Evolutionary conservation across 2,888 invertebrate species (phyloP), one percentile per base, ranked within the genome.

Genomic region (Drosophila seclusa): DNA sequence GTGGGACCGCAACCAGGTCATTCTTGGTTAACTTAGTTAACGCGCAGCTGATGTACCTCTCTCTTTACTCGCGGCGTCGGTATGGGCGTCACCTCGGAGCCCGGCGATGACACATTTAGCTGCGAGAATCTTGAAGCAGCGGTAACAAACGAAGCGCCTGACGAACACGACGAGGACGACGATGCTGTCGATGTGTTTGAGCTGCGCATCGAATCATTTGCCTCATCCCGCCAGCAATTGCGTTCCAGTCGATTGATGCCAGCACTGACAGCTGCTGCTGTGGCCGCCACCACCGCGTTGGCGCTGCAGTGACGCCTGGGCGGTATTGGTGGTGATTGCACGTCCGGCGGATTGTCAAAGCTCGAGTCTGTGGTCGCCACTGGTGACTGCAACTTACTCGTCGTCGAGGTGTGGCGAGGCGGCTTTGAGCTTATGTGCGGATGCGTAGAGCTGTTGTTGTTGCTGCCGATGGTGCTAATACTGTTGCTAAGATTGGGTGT

Each of bases 301-400:
- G 76, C 62, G 65, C 87, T 82, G 50, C 87, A 84, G 73, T 81
- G 90, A 42, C 88, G 86, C 29, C 92, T 81, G 34, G 92, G 92
- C 21, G 93, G 93, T 58, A 93, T 90, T 7, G 93, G 93, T 21
- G 93, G 93, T 52, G 93, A 92, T 54, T 91, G 90, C 82, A 93
- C 89, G 72, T 93, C 92, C 40, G 93, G 93, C 32, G 93, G 93
- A 68, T 77, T 89, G 75, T 93, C 93, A 78, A 92, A 93, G 49
- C 82, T 83, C 13, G 91, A 92, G 66, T 92, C 89, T n/a, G 90
- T 89, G 18, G 85, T 89, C 55, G 84, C 75, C 58, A 87, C 66
- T 34, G 76, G 68, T 34, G 76, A 18, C 2, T 73, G 81, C 11
- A 74, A 53, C 45, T 83, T 77, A 36, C 48, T 76, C 24, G 78